Evolutionary conservation across 2,113 vertebrate genomes (phyloP).

Genomic region (Centropus unirufus): DNA sequence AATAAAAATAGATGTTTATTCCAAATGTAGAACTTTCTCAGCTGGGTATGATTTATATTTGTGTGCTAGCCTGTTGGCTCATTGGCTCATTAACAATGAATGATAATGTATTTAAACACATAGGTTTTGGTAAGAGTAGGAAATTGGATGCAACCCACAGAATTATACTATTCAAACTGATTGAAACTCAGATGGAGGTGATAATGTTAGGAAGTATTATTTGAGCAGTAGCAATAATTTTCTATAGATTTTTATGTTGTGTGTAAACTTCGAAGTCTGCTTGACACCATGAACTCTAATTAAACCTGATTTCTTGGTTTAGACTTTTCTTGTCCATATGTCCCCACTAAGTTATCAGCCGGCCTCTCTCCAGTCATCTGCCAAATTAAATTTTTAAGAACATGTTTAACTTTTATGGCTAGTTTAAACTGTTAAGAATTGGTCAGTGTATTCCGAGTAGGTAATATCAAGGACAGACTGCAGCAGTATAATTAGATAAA

Average conservation of each 20-base stretch:
- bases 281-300: neutral
- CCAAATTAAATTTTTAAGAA: neutral
- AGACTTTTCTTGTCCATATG: neutral
- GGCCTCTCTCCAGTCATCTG: neutral
- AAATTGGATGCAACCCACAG: neutral
- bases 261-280: neutral
- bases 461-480: neutral
- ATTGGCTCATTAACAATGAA: neutral
- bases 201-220: neutral
- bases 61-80: neutral
- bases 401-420: neutral
- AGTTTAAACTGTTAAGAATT: neutral
- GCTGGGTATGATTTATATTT: neutral
- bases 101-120: neutral
- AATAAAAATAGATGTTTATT: neutral
- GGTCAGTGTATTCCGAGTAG: neutral
- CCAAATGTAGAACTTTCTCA: neutral
- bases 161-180: neutral
- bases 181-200: neutral
- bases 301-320: neutral
- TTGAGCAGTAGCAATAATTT: neutral
- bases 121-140: neutral
- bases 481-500: neutral
- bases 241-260: neutral
- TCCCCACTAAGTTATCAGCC: neutral